Base-by-base conservation (phyloP, 2,888 invertebrate genomes). In the Seira musarum region DNA sequence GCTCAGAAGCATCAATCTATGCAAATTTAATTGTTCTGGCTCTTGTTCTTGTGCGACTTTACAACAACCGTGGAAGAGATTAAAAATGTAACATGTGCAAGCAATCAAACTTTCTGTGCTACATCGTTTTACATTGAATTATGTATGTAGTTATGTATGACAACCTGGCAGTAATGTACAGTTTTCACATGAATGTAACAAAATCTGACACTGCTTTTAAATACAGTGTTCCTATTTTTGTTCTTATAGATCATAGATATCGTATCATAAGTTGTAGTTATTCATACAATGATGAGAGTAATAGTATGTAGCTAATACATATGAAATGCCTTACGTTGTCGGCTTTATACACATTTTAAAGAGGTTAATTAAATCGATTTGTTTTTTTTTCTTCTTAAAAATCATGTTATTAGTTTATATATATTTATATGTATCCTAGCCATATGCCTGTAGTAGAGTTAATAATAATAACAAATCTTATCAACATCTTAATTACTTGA, bases 41-140 rank as follows among this genome's bases (percentile, higher is more conserved):
- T 49, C 25, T 24, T 63, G 70, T 61, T 74, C 60, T 67, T 79
- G 78, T 79, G 78, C 71, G 78, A 72, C 72, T 79, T 72, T 49
- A 79, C 72, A 79, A 79, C 78, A 79, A 79, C 67, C 75, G 82
- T 82, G 82, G 82, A 82, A 82, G 82, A 82, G 75, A 80, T 81
- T 76, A 74, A 70, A 49, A 49, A 49, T 49, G 49, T 49, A 49
- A 49, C 49, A 53, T 82, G 80, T 82, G 82, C 82, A 80, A 80
- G 74, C 75, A 79, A 82, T 76, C 67, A 72, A 68, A 49, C 49
- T 40, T 67, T 24, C 71, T 79, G 78, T 80, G 80, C 72, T 80
- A 82, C 79, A 78, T 63, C 64, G 75, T 77, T 77, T 63, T 71
- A 66, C 49, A 49, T 49, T n/a, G 15, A n/a, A 8, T 8, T 30